phyloP scores from a whole-genome alignment of 1,140 invertebrate genomes.

The Hyposmocoma kahamanoa region DNA sequence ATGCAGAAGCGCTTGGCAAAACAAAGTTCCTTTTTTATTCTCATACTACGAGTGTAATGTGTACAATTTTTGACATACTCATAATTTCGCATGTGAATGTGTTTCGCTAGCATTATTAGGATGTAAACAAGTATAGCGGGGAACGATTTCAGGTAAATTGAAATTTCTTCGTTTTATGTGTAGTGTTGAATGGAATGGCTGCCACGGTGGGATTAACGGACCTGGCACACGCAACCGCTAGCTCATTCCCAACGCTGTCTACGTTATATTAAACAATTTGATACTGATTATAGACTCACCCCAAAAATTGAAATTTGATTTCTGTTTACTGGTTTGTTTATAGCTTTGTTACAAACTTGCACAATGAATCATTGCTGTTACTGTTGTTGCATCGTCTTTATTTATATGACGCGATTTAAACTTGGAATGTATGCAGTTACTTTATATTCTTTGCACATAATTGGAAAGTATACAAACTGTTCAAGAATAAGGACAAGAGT shows the following conservation, averaged over 20 bases:
- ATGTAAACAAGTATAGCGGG: slow-evolving; percentile 19
- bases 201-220: slow-evolving; percentile 43
- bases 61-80: no score
- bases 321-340: slow-evolving; percentile 1
- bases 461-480: no score
- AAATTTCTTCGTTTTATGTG: slow-evolving; percentile 57
- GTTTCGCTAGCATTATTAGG: slow-evolving; percentile 12
- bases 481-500: background rate
- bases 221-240: slow-evolving; percentile 49
- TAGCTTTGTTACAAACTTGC: background rate
- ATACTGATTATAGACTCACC: slow-evolving; percentile 56
- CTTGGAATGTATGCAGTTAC: no score
- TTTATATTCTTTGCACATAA: no score
- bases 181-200: slow-evolving; percentile 26
- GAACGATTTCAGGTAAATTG: slow-evolving; percentile 58
- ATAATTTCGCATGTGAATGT: slow-evolving; percentile 7
- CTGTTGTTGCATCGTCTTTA: no score
- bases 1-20: no score
- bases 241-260: slow-evolving; percentile 56
- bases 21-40: no score
- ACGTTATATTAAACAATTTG: slow-evolving; percentile 63
- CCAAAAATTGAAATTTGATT: slow-evolving; percentile 19
- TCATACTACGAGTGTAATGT: no score
- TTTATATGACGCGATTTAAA: no score
- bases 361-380: no score